A percentile compares a stretch with the other conserved stretches of the same genome.
These are phyloP conservation scores for Cheilosia urbana DNA, from an alignment of 2,888 invertebrate species.

Conservation along the genomic window DNA sequence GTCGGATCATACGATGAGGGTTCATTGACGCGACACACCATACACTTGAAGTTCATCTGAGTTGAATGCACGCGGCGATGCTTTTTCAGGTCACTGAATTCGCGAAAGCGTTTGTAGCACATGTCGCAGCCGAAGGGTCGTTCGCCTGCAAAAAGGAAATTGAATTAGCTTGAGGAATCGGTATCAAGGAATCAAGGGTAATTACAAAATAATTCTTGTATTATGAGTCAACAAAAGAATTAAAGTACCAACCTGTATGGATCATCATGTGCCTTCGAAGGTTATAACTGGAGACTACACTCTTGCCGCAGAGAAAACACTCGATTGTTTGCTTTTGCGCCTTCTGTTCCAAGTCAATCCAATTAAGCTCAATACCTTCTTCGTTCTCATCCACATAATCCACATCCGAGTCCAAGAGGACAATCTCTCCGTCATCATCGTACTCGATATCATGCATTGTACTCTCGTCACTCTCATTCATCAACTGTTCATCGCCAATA, in stretches of 20 bases:
- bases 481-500: constrained; percentile 6
- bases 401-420: constrained; percentile 65
- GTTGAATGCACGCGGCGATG: constrained; percentile 81
- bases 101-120: constrained; percentile 82
- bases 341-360: constrained; percentile 79
- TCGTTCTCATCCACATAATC: constrained; percentile 76
- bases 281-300: constrained; percentile 83
- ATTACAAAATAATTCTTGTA: no score
- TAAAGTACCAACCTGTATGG: constrained; percentile 80
- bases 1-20: constrained; percentile 81
- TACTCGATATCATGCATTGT: constrained; percentile 64
- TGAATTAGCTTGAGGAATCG: neutral
- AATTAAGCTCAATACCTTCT: constrained; percentile 77
- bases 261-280: constrained; percentile 83
- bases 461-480: constrained; percentile 67
- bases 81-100: constrained; percentile 83
- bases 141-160: constrained; percentile 78
- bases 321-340: constrained; percentile 81
- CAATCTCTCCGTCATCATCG: constrained; percentile 76
- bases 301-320: constrained; percentile 82
- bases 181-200: neutral
- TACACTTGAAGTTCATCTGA: constrained; percentile 80
- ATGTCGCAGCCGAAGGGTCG: constrained; percentile 83
- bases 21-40: constrained; percentile 80
- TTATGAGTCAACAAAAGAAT: neutral